Evolutionary conservation across 2,113 vertebrate species (phyloP).

Genomic region (Sphyrna mokarran): DNA sequence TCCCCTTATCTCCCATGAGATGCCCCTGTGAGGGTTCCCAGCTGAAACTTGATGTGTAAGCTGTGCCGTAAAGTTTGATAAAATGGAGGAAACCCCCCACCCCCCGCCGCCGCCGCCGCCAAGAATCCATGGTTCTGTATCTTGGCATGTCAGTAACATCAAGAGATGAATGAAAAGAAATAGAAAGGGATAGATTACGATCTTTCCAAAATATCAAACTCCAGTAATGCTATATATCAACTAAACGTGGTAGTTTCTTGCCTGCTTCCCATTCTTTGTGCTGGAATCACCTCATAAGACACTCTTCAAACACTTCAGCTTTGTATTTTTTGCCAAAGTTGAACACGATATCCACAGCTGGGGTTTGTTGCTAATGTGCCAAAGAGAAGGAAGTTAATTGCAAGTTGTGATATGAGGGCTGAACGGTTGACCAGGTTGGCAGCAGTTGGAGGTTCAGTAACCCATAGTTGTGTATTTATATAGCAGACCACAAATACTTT

Average conservation of each 20-base stretch:
- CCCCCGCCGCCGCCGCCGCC: too few species aligned
- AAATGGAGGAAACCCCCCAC: not conserved
- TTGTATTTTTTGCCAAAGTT: not conserved
- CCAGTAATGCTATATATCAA: not conserved
- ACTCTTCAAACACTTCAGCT: not conserved
- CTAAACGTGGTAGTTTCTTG: not conserved
- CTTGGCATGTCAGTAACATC: not conserved
- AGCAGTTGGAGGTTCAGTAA: not conserved
- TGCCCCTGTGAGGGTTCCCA: not conserved
- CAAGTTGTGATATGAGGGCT: not conserved
- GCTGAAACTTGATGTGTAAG: not conserved
- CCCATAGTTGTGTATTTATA: slow-evolving; percentile 5
- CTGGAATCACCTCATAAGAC: not conserved
- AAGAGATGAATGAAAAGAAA: not conserved
- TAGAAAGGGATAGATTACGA: too few species aligned
- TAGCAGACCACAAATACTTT: slow-evolving; percentile 24
- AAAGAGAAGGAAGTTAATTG: not conserved
- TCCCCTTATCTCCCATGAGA: not conserved
- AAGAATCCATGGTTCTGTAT: not conserved
- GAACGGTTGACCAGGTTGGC: not conserved
- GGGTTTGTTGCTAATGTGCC: not conserved
- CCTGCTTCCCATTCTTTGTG: not conserved
- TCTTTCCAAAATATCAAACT: not conserved
- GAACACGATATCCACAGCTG: not conserved
- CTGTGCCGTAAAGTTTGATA: not conserved